Evolutionary conservation across 1,140 invertebrate genomes (phyloP), one percentile per base, ranked within the genome.

Genomic region (Epicauta chinensis): DNA sequence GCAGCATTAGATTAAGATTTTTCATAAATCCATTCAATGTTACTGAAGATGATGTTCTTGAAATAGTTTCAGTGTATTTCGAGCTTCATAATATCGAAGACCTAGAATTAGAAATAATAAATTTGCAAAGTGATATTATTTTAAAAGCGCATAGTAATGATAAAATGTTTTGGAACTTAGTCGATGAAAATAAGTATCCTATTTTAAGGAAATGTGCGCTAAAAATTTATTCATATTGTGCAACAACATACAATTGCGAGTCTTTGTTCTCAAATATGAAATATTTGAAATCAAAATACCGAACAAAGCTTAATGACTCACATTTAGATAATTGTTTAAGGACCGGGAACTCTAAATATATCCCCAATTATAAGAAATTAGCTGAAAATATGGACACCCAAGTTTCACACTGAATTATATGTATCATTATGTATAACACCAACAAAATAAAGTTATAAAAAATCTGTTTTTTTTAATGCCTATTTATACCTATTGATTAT

Each of bases 61-160:
- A 23, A 23, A 23, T 23, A 23, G 17, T 23, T 23, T 23, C 17
- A 23, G 17, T 44, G 44, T 46, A 46, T 48, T 48, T 48, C 45
- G 45, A 48, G 45, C 34, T 48, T 38, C 35, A 48, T 48, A 48
- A 48, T 48, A 48, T 48, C 45, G 45, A 31, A 48, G 45, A 48
- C 35, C 45, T 48, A 48, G 45, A 48, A 45, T 45, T 45, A 45
- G 43, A 45, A 45, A 45, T 45, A 45, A 45, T 45, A 45, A 45
- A 32, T 30, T 45, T 45, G 43, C 43, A 45, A 45, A 45, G 43
- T 31, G 43, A 34, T 45, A 45, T 45, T 23, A 40, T 40, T 40
- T 40, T 40, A 40, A 40, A 40, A 40, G 38, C 38, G 2, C 38
- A 40, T 40, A 40, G 2, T 40, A 40, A 29, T 40, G 38, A 40